These are phyloP conservation scores for Drosophila diplacantha DNA, from an alignment of 2,888 invertebrate genomes.

Conservation along the genomic window DNA sequence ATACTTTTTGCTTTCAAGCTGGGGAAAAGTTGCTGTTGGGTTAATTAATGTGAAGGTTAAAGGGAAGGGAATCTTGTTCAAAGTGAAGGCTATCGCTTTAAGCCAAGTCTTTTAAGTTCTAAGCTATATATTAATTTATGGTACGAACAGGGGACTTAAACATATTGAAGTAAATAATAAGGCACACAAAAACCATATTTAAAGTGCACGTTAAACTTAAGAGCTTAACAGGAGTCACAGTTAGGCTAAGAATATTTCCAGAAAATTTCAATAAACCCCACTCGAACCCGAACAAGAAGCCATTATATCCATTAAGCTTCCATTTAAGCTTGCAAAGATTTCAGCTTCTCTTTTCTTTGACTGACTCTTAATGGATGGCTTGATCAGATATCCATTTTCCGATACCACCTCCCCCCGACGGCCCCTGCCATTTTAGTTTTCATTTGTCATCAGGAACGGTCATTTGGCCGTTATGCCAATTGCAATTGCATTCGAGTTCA, in stretches of 20 bases:
- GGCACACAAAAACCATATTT: not conserved
- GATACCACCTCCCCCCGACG: not conserved
- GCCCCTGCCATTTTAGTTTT: conserved; percentile 51
- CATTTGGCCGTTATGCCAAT: conserved; percentile 55
- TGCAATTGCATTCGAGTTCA: conserved; percentile 62
- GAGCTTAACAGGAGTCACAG: not conserved
- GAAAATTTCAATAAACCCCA: not conserved
- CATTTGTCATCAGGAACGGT: conserved; percentile 63
- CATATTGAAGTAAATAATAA: not conserved
- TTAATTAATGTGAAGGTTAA: conserved; percentile 19
- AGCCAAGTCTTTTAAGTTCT: conserved; percentile 1
- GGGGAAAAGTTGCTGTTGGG: conserved; percentile 4
- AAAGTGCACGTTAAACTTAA: not conserved
- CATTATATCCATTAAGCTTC: not conserved
- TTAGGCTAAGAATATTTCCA: not conserved
- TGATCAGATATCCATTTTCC: conserved; percentile 12
- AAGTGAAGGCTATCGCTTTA: not conserved
- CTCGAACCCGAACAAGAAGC: not conserved
- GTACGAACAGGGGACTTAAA: fast-evolving
- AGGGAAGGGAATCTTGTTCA: conserved; percentile 3
- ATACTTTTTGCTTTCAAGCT: conserved; percentile 4
- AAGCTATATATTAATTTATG: not conserved
- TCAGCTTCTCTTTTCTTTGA: not conserved
- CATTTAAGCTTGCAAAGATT: not conserved
- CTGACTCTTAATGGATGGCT: conserved; percentile 11